phyloP scores from a whole-genome alignment of 2,113 vertebrate genomes.

The Cebidichthys violaceus region DNA sequence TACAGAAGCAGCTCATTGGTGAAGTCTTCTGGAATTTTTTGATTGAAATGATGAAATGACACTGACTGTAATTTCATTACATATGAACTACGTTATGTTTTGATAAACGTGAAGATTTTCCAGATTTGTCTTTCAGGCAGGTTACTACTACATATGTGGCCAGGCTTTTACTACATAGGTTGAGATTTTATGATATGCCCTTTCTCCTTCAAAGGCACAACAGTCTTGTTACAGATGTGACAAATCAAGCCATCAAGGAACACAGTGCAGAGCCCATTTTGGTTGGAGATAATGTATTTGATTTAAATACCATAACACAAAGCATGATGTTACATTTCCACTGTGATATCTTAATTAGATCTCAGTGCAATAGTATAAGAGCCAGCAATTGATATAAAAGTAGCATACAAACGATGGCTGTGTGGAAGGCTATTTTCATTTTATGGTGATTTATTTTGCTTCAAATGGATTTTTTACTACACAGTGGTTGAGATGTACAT shows the following conservation, averaged over 20 bases:
- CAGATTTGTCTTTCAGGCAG: background rate
- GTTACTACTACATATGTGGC: background rate
- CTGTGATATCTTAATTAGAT: slow-evolving; percentile 26
- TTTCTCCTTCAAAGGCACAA: background rate
- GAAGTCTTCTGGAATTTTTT: background rate
- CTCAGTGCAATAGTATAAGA: background rate
- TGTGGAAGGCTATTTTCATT: slow-evolving; percentile 12
- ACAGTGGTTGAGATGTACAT: background rate
- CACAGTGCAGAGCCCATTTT: slow-evolving; percentile 10
- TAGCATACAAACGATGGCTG: background rate
- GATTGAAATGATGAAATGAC: background rate
- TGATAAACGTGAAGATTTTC: background rate
- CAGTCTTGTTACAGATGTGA: slow-evolving; percentile 13
- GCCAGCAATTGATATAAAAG: slow-evolving; percentile 24
- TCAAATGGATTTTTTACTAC: slow-evolving; percentile 4
- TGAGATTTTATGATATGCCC: background rate
- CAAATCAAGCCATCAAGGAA: slow-evolving; percentile 19
- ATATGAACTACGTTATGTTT: background rate
- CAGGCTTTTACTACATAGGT: background rate
- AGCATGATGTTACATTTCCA: background rate
- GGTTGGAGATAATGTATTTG: slow-evolving; percentile 27
- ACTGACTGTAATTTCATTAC: background rate
- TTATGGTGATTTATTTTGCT: slow-evolving; percentile 12
- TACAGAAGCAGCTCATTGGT: background rate
- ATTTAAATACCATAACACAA: slow-evolving; percentile 22